These are phyloP conservation scores for Lamprologus tigripictilis DNA, from an alignment of 2,113 vertebrate genomes.

Conservation along the genomic window DNA sequence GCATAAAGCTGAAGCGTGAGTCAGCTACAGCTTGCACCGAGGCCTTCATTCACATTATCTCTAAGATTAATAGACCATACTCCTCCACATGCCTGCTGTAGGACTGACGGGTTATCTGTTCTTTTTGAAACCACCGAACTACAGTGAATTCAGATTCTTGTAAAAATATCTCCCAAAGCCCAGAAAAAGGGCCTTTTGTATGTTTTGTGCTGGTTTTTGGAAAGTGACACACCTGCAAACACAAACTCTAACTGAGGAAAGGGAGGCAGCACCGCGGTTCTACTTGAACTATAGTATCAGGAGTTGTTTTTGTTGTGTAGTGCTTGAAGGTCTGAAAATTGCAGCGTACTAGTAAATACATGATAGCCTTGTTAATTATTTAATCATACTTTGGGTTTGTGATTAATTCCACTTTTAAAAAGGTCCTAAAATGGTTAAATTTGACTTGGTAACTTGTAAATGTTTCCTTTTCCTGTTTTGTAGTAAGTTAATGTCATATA, in stretches of 20 bases:
- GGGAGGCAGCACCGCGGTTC: neutral
- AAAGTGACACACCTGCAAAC: neutral
- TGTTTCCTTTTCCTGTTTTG: neutral
- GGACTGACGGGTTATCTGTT: neutral
- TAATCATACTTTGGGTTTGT: neutral
- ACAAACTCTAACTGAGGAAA: neutral
- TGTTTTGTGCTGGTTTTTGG: neutral
- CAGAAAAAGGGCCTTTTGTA: neutral
- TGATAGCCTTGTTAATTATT: neutral
- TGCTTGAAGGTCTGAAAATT: rapidly evolving
- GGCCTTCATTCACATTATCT: neutral
- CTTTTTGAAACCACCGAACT: neutral
- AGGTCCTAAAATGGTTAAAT: neutral
- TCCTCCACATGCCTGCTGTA: neutral
- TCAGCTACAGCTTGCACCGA: neutral
- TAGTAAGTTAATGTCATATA: neutral
- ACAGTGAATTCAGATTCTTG: rapidly evolving
- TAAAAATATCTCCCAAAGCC: neutral
- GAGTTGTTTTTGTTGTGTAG: neutral
- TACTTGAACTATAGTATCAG: neutral
- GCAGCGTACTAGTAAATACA: rapidly evolving
- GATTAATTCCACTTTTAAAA: neutral
- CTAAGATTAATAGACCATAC: neutral
- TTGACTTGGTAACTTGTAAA: neutral
- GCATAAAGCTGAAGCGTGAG: neutral